A percentile compares a stretch with the other conserved stretches of the same genome.
These are phyloP conservation scores for Trididemnum nubilum DNA, from an alignment of 23 tunicate species.

Conservation along the genomic window DNA sequence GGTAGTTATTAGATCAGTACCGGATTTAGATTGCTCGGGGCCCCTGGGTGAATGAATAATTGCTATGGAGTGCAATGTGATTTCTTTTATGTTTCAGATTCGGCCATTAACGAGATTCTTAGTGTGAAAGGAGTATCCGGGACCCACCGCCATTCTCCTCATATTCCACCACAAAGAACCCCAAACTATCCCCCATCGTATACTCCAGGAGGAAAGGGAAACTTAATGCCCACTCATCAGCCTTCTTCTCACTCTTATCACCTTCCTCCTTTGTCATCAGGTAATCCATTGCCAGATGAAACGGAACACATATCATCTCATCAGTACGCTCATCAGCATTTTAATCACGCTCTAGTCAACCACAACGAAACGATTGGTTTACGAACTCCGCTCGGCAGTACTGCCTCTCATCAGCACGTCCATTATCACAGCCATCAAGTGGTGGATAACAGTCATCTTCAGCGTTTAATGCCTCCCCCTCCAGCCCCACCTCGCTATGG, in stretches of 20 bases:
- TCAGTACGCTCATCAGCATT: neutral
- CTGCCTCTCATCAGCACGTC: neutral
- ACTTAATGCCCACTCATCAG: neutral
- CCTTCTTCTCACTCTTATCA: neutral
- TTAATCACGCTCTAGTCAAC: neutral
- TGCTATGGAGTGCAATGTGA: too few relatives aligned
- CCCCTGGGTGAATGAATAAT: neutral
- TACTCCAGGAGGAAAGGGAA: neutral
- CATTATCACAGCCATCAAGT: neutral
- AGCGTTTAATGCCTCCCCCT: conserved; percentile 84
- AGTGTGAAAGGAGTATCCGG: neutral
- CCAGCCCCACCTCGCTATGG: conserved; percentile 36
- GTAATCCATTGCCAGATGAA: neutral
- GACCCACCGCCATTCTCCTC: neutral
- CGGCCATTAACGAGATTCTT: neutral
- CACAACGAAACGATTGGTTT: neutral
- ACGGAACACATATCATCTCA: neutral
- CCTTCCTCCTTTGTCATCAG: neutral
- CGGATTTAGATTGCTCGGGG: neutral
- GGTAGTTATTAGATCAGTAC: too few relatives aligned
- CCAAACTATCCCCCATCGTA: neutral
- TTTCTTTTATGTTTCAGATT: neutral
- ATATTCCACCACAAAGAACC: neutral
- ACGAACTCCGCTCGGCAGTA: neutral
- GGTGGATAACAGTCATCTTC: conserved; percentile 7